Evolutionary conservation across 2,797 vertebrate genomes (phyloP).

Genomic region (Premnoplex brunnescens): DNA sequence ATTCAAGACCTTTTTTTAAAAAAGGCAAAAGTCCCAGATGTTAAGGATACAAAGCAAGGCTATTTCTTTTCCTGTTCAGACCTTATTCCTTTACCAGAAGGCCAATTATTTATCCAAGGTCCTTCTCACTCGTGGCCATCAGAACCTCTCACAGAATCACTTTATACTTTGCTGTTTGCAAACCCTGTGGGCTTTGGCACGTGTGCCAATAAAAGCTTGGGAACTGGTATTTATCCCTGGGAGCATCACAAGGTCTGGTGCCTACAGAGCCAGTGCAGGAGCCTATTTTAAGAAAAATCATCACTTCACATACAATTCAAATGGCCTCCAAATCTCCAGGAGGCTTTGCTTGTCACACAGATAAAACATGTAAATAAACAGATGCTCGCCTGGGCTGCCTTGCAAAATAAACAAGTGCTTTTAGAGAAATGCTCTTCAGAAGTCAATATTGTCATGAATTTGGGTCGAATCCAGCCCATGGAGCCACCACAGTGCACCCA

Average conservation of each 20-base stretch:
- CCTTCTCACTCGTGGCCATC: not conserved
- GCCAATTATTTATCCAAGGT: not conserved
- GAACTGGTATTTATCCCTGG: not conserved
- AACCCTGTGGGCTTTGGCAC: not conserved
- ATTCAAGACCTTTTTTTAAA: not conserved
- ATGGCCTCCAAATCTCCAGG: not conserved
- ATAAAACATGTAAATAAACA: slow-evolving; percentile 1
- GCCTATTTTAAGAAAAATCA: not conserved
- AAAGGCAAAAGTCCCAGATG: not conserved
- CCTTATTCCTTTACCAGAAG: not conserved
- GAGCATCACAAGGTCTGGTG: not conserved
- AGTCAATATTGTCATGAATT: not conserved
- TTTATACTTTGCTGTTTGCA: not conserved
- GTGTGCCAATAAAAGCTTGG: not conserved
- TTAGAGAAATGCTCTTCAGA: not conserved
- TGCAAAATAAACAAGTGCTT: not conserved
- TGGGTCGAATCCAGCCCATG: not conserved
- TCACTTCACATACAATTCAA: not conserved
- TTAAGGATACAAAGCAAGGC: not conserved
- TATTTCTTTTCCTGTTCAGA: not conserved
- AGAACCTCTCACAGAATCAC: not conserved
- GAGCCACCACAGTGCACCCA: not conserved
- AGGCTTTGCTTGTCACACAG: not conserved
- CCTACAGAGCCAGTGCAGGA: not conserved
- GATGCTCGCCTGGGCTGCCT: not conserved